Evolutionary conservation across 2,797 vertebrate genomes (phyloP).

Genomic region (Falco concolor): DNA sequence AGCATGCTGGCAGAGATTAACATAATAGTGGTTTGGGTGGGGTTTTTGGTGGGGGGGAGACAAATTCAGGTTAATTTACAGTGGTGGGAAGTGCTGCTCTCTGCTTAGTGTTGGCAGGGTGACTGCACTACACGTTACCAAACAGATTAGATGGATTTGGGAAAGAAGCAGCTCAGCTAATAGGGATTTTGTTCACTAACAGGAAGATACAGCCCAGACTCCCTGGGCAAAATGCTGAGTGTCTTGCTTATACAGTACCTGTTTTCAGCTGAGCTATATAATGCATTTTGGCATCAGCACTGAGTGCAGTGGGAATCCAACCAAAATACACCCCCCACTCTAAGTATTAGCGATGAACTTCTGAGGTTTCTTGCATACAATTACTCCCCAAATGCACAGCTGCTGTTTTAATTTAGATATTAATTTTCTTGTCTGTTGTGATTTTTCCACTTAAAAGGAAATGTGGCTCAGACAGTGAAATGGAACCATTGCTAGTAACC

Average conservation of each 20-base stretch:
- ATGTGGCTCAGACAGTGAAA: conserved; percentile 20
- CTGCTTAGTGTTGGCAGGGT: not conserved
- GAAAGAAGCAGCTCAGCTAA: not conserved
- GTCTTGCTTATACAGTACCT: not conserved
- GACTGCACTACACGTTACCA: not conserved
- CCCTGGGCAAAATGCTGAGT: not conserved
- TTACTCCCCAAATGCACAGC: conserved; percentile 50
- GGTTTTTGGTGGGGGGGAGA: not conserved
- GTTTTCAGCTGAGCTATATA: conserved; percentile 1
- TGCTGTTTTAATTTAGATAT: conserved; percentile 50
- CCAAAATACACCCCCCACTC: not conserved
- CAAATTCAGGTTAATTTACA: not conserved
- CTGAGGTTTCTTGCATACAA: conserved; percentile 39
- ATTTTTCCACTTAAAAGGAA: conserved; percentile 57
- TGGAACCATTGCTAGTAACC: not conserved
- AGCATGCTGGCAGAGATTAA: not conserved
- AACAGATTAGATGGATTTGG: not conserved
- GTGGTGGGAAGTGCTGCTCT: not conserved
- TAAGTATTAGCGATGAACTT: not conserved
- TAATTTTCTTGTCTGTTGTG: conserved; percentile 47
- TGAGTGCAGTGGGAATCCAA: conserved; percentile 15
- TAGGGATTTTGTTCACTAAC: not conserved
- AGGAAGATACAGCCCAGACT: not conserved
- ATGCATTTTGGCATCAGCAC: not conserved
- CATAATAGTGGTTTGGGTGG: not conserved